Evolutionary conservation across 2,797 vertebrate genomes (phyloP).

Genomic region (Chiloscyllium punctatum): DNA sequence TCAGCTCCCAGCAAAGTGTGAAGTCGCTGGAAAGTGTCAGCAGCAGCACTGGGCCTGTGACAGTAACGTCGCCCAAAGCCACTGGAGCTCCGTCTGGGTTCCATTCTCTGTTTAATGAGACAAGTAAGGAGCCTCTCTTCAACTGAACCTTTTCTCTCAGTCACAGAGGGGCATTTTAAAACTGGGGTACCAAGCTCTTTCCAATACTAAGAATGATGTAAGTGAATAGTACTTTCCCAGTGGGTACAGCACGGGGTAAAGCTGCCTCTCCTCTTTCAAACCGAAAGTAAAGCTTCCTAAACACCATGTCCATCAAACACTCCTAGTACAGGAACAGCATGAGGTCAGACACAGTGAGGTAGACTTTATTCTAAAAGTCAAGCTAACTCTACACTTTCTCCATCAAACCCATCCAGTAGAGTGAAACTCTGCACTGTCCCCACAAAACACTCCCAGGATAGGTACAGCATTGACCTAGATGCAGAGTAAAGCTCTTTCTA

Average conservation of each 20-base stretch:
- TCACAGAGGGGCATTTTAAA: neutral
- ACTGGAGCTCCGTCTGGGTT: constrained; percentile 50
- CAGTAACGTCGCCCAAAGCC: constrained; percentile 65
- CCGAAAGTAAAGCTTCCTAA: too few relatives aligned
- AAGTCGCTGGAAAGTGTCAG: constrained; percentile 81
- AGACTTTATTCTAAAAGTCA: too few relatives aligned
- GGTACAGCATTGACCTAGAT: too few relatives aligned
- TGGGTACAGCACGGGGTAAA: neutral
- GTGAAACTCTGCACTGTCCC: too few relatives aligned
- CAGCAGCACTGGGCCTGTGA: constrained; percentile 68
- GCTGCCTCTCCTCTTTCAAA: neutral
- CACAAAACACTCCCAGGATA: too few relatives aligned
- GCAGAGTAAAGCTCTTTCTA: too few relatives aligned
- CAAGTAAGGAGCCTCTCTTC: neutral
- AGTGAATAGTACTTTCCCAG: neutral
- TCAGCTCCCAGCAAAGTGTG: constrained; percentile 89
- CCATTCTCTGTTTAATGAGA: neutral
- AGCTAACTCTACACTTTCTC: too few relatives aligned
- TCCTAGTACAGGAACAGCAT: neutral
- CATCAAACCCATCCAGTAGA: too few relatives aligned
- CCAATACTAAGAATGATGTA: neutral
- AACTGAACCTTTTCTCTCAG: neutral
- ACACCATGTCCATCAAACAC: too few relatives aligned
- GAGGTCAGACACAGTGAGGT: too few relatives aligned
- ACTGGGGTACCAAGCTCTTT: neutral